These are phyloP conservation scores for Agonopterix arenella DNA, from an alignment of 2,888 invertebrate genomes.

Conservation along the genomic window DNA sequence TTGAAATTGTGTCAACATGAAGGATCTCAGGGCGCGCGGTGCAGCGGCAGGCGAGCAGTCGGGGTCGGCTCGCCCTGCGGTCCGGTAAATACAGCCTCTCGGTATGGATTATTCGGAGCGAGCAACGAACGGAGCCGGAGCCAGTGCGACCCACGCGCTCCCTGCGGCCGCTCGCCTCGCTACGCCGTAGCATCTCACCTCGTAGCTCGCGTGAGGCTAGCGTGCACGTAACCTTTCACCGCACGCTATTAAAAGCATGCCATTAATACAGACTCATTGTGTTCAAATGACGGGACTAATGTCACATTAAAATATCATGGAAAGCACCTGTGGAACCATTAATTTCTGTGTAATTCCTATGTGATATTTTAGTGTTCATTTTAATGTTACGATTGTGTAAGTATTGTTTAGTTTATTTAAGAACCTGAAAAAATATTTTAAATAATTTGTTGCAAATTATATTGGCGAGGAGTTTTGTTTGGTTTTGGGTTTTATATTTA, in stretches of 20 bases:
- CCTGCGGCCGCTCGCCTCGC: slow-evolving; percentile 32
- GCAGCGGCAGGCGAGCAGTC: slow-evolving; percentile 41
- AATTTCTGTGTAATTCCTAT: slow-evolving; percentile 40
- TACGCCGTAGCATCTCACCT: slow-evolving; percentile 2
- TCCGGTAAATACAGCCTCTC: slow-evolving; percentile 71
- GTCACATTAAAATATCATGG: slow-evolving; percentile 50
- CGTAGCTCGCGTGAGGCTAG: slow-evolving; percentile 21
- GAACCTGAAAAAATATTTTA: no score
- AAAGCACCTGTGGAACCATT: slow-evolving; percentile 55
- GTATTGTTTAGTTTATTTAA: slow-evolving; percentile 12
- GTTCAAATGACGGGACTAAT: slow-evolving; percentile 51
- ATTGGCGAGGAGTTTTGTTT: no score
- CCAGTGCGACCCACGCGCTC: slow-evolving; percentile 67
- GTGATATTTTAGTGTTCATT: slow-evolving; percentile 28
- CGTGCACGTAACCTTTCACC: slow-evolving; percentile 31
- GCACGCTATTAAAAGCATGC: slow-evolving; percentile 50
- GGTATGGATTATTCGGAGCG: slow-evolving; percentile 71
- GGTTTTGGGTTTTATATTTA: no score
- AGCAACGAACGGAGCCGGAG: slow-evolving; percentile 49
- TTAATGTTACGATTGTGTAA: slow-evolving; percentile 34
- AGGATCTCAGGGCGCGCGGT: slow-evolving; percentile 31
- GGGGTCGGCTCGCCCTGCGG: slow-evolving; percentile 61
- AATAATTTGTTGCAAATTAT: no score
- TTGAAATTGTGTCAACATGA: slow-evolving; percentile 70
- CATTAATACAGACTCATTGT: slow-evolving; percentile 47